phyloP scores from a whole-genome alignment of 2,888 invertebrate species.

The Synergus laeviventris region DNA sequence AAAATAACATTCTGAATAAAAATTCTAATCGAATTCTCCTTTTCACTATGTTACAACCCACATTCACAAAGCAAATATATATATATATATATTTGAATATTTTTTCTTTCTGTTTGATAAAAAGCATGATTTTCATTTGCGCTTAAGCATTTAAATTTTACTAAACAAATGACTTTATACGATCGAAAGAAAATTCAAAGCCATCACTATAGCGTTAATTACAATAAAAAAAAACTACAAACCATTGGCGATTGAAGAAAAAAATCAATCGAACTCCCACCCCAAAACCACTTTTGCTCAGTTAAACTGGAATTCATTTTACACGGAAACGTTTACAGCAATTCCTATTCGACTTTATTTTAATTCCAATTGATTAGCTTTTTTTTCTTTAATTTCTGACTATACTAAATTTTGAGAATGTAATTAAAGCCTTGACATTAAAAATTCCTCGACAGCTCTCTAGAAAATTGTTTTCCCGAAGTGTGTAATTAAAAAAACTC shows the following conservation, averaged over 20 bases:
- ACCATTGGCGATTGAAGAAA: not conserved
- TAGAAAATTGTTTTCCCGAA: slow-evolving; percentile 15
- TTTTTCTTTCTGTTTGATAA: not conserved
- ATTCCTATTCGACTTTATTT: not conserved
- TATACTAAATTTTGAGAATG: slow-evolving; percentile 12
- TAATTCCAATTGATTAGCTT: not conserved
- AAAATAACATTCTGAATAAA: not conserved
- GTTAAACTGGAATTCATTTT: not conserved
- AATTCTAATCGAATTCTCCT: not conserved
- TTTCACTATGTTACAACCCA: not conserved
- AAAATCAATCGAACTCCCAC: not conserved
- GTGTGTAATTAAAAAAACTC: slow-evolving; percentile 4
- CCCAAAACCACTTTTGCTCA: not conserved
- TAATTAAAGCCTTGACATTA: slow-evolving; percentile 30
- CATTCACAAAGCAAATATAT: not conserved
- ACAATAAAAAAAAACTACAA: not conserved
- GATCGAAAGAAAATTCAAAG: not conserved
- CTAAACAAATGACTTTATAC: not conserved
- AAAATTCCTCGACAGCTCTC: slow-evolving; percentile 20
- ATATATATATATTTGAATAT: not conserved
- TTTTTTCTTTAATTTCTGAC: not conserved
- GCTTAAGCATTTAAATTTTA: not conserved
- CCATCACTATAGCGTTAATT: not conserved
- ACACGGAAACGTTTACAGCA: not conserved
- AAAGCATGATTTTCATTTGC: not conserved